Conservation (phyloP, 2,797 vertebrate genomes). For the Halcyon chelicuti region DNA sequence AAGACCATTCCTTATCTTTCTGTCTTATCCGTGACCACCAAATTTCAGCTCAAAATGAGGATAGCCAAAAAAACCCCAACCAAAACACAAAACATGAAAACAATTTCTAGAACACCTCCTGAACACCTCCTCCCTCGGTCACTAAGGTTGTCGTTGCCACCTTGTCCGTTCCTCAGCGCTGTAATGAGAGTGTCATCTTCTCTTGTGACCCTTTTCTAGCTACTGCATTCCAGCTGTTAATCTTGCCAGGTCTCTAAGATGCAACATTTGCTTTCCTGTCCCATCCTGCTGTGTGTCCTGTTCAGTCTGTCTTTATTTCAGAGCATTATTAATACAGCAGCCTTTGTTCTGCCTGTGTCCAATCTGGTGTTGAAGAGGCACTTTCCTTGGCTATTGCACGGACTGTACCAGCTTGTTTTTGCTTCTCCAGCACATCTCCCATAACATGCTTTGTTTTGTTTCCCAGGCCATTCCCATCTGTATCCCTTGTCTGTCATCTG, state of each 20-base stretch:
- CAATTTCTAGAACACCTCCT: neutral
- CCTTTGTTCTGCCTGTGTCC: neutral
- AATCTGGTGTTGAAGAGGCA: neutral
- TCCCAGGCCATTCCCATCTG: neutral
- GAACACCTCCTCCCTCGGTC: neutral
- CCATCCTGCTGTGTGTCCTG: neutral
- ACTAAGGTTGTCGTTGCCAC: neutral
- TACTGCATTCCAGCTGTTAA: neutral
- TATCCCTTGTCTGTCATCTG: neutral
- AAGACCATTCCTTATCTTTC: neutral
- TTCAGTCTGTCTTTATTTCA: neutral
- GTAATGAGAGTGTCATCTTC: neutral
- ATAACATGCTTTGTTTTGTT: neutral
- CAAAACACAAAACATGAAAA: too few relatives aligned
- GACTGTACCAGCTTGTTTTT: neutral
- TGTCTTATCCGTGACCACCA: accelerated
- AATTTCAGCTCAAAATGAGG: neutral
- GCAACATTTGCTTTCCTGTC: neutral
- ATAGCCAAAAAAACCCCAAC: neutral
- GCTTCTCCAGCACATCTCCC: neutral
- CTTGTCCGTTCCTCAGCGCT: neutral
- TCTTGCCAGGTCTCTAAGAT: neutral
- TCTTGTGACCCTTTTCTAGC: neutral
- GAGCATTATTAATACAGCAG: neutral
- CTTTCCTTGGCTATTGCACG: neutral